Base-by-base conservation (phyloP, 2,113 vertebrate genomes). In the Hippocampus abdominalis region DNA sequence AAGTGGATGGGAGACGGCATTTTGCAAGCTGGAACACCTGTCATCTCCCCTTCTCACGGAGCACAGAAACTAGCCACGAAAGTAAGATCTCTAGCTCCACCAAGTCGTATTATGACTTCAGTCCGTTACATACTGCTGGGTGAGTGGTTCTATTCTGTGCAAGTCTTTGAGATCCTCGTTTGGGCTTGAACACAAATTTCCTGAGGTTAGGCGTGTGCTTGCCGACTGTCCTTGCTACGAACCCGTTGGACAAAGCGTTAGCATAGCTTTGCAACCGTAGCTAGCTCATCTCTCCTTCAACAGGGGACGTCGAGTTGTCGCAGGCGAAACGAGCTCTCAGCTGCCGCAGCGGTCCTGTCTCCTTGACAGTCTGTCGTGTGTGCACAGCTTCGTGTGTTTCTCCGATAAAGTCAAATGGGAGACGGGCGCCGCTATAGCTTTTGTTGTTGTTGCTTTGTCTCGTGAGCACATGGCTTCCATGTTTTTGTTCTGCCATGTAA, bases 371-470 rank as follows among this genome's bases (percentile, higher is more conserved):
- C 29, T 7, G 44, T 53, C 20, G 10, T 39, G 9, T 57, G 13
- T 56, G 32, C 20, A 21, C 0, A 12, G 44, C 1, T 73, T 51
- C 59, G 9, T 1, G 10, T 2, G 1, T 25, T 8, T 10, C 2
- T 9, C 1, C 15, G 54, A 16, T 25, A 16, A 60, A 40, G 40
- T n/a, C 0, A 25, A 4, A 4, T 15, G 53, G n/a, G 27, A 40
- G 53, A 73, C 71, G n/a, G 60, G 39, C 20, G 1, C 74, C 68
- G 66, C 82, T 71, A 36, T 23, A 36, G 87, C 88, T 94, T 94
- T 95, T 95, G 94, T 95, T 95, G 94, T 95, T 95, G 91, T 95
- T 94, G 94, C 94, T 94, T 94, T 96, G 94, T 95, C 93, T 94
- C 79, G 76, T 78, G 94, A 94, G 93, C 94, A 95, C 94, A 94